A percentile compares a stretch with the other conserved stretches of the same genome.
Evolutionary conservation across 2,797 vertebrate species (phyloP).

Genomic region (Myripristis jacobus): DNA sequence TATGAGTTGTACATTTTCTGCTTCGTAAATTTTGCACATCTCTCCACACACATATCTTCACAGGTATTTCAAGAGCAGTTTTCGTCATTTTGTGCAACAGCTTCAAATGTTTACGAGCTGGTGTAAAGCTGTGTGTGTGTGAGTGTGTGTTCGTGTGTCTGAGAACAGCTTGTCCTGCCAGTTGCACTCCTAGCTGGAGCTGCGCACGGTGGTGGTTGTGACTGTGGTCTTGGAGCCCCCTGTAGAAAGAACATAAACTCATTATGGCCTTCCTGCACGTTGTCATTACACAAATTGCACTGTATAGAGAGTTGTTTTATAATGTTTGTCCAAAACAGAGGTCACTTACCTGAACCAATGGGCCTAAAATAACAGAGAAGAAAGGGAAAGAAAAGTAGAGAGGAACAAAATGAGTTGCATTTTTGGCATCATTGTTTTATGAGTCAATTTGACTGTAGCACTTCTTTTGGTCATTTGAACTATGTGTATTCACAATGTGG

Average conservation of each 20-base stretch:
- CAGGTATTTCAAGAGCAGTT: constrained; percentile 35
- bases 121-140: constrained; percentile 20
- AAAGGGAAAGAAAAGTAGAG: constrained; percentile 2
- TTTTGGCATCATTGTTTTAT: not conserved
- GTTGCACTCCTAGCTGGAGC: constrained; percentile 62
- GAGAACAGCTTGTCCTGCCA: constrained; percentile 68
- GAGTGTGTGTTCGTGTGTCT: constrained; percentile 40
- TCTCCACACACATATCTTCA: constrained; percentile 3
- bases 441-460: not conserved
- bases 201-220: constrained; percentile 72
- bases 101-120: constrained; percentile 33
- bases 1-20: constrained; percentile 13
- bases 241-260: constrained; percentile 46
- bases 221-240: constrained; percentile 69
- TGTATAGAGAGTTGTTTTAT: constrained; percentile 1
- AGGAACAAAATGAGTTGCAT: constrained; percentile 1
- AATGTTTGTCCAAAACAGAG: not conserved
- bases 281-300: constrained; percentile 15
- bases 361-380: constrained; percentile 56
- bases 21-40: constrained; percentile 32
- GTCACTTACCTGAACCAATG: constrained; percentile 56
- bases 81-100: constrained; percentile 52
- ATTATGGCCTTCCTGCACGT: constrained; percentile 8
- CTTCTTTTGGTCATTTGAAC: not conserved
- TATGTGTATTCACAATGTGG: not conserved